phyloP scores from a whole-genome alignment of 2,113 vertebrate genomes.

The Baryphthengus martii region DNA sequence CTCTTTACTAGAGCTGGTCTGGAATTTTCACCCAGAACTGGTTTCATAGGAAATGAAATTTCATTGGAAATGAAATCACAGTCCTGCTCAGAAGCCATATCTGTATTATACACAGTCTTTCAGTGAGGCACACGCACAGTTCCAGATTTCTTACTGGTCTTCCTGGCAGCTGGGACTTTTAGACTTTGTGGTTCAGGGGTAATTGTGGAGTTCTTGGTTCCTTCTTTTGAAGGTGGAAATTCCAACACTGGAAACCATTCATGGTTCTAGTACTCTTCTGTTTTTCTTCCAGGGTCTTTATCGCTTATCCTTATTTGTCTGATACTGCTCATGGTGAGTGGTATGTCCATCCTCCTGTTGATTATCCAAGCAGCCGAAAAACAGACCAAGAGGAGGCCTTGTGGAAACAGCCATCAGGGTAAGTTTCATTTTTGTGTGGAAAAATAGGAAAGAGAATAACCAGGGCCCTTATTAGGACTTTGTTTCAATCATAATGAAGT shows the following conservation, averaged over 20 bases:
- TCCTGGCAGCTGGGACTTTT: background rate
- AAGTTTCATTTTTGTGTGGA: background rate
- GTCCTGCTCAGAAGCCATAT: background rate
- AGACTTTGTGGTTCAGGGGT: background rate
- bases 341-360: constrained; percentile 35
- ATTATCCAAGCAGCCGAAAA: constrained; percentile 19
- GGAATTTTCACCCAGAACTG: background rate
- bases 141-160: background rate
- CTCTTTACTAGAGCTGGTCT: background rate
- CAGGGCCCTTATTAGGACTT: background rate
- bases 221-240: background rate
- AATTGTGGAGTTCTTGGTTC: background rate
- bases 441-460: background rate
- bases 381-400: background rate
- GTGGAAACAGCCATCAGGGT: background rate
- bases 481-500: background rate
- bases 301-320: background rate
- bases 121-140: background rate
- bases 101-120: background rate
- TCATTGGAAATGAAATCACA: background rate
- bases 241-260: background rate
- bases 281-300: background rate
- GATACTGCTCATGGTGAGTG: constrained; percentile 4
- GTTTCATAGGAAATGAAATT: background rate
- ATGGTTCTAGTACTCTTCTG: fast-evolving